Evolutionary conservation across 2,113 vertebrate genomes (phyloP).

Genomic region (Arvicanthis niloticus): DNA sequence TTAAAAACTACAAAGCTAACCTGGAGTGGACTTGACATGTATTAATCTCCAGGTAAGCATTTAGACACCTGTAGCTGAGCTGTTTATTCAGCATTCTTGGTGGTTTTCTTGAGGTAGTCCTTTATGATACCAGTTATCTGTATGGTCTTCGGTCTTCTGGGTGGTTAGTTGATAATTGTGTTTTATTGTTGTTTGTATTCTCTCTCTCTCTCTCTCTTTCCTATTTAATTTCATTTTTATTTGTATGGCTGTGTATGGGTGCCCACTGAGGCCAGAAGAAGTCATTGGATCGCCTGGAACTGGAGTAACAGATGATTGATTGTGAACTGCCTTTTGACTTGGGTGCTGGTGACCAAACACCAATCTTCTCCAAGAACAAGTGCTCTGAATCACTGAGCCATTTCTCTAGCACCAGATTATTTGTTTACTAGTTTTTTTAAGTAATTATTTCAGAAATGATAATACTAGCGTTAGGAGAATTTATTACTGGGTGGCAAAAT

Average conservation of each 20-base stretch:
- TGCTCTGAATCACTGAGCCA: neutral
- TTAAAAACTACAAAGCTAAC: neutral
- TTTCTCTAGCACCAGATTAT: neutral
- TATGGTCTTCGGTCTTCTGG: neutral
- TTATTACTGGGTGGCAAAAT: constrained; percentile 50
- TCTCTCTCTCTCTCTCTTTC: neutral
- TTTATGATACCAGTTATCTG: neutral
- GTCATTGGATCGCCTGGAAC: neutral
- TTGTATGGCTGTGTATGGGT: neutral
- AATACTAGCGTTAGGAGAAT: constrained; percentile 16
- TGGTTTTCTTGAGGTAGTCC: neutral
- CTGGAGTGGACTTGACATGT: neutral
- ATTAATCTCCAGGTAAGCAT: no score
- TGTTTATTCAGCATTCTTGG: neutral
- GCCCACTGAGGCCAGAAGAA: neutral
- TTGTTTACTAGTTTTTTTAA: constrained; percentile 41
- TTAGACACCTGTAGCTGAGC: neutral
- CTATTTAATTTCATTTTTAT: neutral
- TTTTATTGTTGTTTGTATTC: neutral
- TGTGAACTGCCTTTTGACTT: neutral
- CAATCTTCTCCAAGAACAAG: neutral
- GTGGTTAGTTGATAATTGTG: neutral
- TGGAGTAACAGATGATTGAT: neutral
- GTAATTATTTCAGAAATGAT: constrained; percentile 40
- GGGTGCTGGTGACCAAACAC: neutral